phyloP scores from a whole-genome alignment of 2,888 invertebrate genomes.

The Timandra comae region DNA sequence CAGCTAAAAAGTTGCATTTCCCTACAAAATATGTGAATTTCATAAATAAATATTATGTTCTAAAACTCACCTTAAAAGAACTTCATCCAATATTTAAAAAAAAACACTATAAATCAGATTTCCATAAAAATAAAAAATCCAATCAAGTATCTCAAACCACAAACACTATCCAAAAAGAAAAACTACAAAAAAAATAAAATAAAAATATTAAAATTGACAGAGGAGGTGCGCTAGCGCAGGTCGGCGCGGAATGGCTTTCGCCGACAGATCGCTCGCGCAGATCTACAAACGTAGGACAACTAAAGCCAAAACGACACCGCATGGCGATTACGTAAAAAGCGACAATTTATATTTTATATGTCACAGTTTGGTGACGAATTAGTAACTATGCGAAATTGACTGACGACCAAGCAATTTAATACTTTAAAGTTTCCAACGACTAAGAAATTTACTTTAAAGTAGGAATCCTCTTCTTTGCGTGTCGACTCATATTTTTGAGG shows the following conservation, averaged over 20 bases:
- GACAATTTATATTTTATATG: constrained; percentile 8
- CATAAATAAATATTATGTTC: too few species aligned
- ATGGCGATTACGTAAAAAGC: constrained; percentile 16
- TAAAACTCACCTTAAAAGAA: too few species aligned
- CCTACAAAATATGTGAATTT: too few species aligned
- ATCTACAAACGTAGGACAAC: constrained; percentile 47
- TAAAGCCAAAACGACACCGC: constrained; percentile 27
- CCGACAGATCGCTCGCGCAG: constrained; percentile 27
- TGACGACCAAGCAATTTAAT: too few species aligned
- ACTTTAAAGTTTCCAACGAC: too few species aligned
- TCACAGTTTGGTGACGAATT: constrained; percentile 10
- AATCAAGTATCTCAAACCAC: not conserved
- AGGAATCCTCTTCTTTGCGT: too few species aligned
- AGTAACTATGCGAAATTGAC: constrained; percentile 8
- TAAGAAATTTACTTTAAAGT: too few species aligned
- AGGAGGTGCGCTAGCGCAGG: constrained; percentile 37
- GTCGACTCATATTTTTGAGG: too few species aligned
- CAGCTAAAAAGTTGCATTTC: too few species aligned
- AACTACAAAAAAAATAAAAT: not conserved
- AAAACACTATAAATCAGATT: too few species aligned
- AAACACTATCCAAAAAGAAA: constrained; percentile 1
- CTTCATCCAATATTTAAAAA: not conserved
- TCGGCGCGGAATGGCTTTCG: constrained; percentile 38
- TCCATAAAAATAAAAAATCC: constrained; percentile 23
- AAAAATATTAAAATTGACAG: constrained; percentile 16